These are phyloP conservation scores for Pterocles gutturalis DNA, from an alignment of 2,113 vertebrate species.

Conservation along the genomic window DNA sequence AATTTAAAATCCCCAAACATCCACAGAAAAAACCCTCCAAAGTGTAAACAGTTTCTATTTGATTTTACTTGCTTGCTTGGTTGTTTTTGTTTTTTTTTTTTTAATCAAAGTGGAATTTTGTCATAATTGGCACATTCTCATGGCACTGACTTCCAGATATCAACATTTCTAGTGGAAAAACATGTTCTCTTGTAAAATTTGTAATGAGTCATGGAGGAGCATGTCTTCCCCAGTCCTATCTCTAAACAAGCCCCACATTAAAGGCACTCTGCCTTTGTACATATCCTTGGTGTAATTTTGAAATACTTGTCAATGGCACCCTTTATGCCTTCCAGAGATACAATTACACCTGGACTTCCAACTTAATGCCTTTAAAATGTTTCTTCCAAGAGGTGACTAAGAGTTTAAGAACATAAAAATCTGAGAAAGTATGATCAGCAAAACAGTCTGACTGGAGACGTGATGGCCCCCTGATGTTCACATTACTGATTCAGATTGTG, in stretches of 20 bases:
- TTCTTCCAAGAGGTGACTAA: constrained; percentile 40
- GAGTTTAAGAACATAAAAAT: constrained; percentile 50
- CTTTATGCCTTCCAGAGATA: not conserved
- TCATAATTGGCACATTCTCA: not conserved
- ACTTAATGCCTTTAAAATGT: constrained; percentile 48
- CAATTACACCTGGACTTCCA: constrained; percentile 29
- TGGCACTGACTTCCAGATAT: not conserved
- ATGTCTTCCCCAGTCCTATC: not conserved
- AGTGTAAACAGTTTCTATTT: not conserved
- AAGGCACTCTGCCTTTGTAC: not conserved
- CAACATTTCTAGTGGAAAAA: not conserved
- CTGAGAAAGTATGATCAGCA: constrained; percentile 27
- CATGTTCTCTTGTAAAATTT: not conserved
- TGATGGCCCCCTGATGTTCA: not conserved
- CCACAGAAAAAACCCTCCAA: not conserved
- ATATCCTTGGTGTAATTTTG: not conserved
- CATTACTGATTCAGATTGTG: constrained; percentile 32
- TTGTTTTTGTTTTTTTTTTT: not conserved
- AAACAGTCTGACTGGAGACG: constrained; percentile 18
- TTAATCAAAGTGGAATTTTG: not conserved
- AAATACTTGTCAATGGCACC: not conserved
- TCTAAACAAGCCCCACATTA: not conserved
- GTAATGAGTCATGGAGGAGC: not conserved
- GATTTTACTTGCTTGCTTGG: not conserved
- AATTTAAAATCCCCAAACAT: not conserved